Conservation (phyloP, 2,888 invertebrate species). For the Drosophila nr. medialis region DNA sequence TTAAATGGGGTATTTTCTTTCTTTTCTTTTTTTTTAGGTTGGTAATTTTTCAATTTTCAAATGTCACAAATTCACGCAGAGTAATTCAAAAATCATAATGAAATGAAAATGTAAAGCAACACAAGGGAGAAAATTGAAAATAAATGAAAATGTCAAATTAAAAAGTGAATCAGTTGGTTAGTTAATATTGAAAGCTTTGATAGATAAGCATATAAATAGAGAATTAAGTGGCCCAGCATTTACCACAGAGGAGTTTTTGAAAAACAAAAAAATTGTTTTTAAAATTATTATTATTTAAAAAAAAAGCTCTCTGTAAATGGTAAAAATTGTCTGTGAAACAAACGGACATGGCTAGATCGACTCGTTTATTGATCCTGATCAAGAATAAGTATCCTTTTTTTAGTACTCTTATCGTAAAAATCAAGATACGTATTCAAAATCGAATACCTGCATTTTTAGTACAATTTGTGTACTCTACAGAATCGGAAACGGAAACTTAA, state of each 20-base stretch:
- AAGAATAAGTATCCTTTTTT: no score
- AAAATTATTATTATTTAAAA: background rate
- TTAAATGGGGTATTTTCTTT: constrained; percentile 61
- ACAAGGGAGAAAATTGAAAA: constrained; percentile 3
- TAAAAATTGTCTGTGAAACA: no score
- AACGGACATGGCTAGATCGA: no score
- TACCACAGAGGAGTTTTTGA: background rate
- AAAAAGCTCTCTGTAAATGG: no score
- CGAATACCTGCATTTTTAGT: background rate
- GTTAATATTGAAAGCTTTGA: constrained; percentile 13
- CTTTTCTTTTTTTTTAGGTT: constrained; percentile 5
- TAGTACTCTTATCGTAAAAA: background rate
- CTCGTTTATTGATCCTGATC: no score
- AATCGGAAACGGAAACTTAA: background rate
- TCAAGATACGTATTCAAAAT: background rate
- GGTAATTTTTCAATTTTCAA: constrained; percentile 12
- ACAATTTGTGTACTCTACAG: background rate
- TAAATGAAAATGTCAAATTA: constrained; percentile 23
- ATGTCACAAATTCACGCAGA: constrained; percentile 28
- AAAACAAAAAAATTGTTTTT: background rate
- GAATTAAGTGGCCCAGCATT: constrained; percentile 9
- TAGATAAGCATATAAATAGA: constrained; percentile 3
- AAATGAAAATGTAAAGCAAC: constrained; percentile 25
- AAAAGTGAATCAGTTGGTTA: constrained; percentile 23
- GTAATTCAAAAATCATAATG: constrained; percentile 19